phyloP scores from a whole-genome alignment of 2,113 vertebrate genomes.

The Struthidea cinerea region DNA sequence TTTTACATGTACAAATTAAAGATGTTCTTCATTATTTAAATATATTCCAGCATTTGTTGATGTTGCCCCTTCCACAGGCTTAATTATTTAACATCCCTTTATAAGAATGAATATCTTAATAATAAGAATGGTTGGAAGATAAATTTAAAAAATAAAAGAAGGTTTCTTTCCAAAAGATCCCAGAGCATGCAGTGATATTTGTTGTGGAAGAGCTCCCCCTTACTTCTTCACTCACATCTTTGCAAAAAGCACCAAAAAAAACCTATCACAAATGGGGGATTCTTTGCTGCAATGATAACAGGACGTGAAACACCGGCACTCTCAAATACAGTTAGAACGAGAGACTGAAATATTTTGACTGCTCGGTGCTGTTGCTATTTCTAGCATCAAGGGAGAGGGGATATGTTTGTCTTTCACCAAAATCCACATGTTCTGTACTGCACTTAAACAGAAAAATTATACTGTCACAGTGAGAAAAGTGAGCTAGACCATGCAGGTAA shows the following conservation, averaged over 20 bases:
- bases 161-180: slow-evolving; percentile 63
- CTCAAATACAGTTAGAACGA: not conserved
- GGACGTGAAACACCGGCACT: not conserved
- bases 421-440: not conserved
- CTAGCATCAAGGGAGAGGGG: not conserved
- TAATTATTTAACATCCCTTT: slow-evolving; percentile 72
- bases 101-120: slow-evolving; percentile 77
- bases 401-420: not conserved
- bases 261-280: not conserved
- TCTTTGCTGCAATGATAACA: slow-evolving; percentile 6
- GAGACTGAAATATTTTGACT: not conserved
- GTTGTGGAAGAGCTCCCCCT: slow-evolving; percentile 82
- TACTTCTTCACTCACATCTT: slow-evolving; percentile 69
- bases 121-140: slow-evolving; percentile 52
- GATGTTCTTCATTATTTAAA: slow-evolving; percentile 76
- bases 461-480: not conserved
- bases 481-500: not conserved
- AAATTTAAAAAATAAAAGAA: not conserved
- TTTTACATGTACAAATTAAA: slow-evolving; percentile 66
- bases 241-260: slow-evolving; percentile 46
- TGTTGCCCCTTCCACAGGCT: slow-evolving; percentile 56
- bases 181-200: slow-evolving; percentile 53
- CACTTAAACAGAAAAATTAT: not conserved
- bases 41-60: slow-evolving; percentile 71
- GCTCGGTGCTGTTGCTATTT: not conserved